Conservation (phyloP, 1,140 invertebrate species). For the Apis cerana region DNA sequence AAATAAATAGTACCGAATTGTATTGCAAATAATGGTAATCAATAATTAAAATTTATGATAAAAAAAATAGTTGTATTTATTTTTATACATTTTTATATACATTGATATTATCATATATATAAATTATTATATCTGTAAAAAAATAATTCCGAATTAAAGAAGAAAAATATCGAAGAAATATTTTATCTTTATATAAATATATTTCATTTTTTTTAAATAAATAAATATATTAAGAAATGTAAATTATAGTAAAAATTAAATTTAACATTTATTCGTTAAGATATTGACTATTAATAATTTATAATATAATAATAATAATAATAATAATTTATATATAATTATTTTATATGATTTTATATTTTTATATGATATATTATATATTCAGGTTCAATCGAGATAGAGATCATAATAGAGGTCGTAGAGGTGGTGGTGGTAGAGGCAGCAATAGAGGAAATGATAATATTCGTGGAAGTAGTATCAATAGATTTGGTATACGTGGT, state of each 20-base stretch:
- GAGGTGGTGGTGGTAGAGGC: constrained; percentile 75
- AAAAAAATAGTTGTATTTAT: constrained; percentile 7
- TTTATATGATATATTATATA: constrained; percentile 14
- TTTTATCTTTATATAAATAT: not conserved
- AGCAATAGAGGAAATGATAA: constrained; percentile 73
- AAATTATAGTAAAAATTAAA: not conserved
- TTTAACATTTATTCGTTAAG: too few species aligned
- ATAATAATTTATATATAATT: not conserved
- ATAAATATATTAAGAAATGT: not conserved
- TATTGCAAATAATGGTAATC: constrained; percentile 35
- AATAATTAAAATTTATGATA: constrained; percentile 43
- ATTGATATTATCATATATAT: not conserved
- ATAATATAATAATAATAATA: not conserved
- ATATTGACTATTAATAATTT: not conserved
- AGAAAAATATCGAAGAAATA: not conserved
- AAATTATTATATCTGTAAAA: not conserved
- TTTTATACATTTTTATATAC: not conserved
- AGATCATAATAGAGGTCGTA: constrained; percentile 71
- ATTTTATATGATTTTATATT: too few species aligned
- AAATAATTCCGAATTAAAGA: not conserved
- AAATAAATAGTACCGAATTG: constrained; percentile 6
- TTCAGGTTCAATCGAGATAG: constrained; percentile 75
- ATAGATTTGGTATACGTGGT: constrained; percentile 76
- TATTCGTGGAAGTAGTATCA: constrained; percentile 67
- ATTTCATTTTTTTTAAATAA: not conserved